Base-by-base conservation (phyloP, 2,113 vertebrate genomes). In the Callipepla squamata region DNA sequence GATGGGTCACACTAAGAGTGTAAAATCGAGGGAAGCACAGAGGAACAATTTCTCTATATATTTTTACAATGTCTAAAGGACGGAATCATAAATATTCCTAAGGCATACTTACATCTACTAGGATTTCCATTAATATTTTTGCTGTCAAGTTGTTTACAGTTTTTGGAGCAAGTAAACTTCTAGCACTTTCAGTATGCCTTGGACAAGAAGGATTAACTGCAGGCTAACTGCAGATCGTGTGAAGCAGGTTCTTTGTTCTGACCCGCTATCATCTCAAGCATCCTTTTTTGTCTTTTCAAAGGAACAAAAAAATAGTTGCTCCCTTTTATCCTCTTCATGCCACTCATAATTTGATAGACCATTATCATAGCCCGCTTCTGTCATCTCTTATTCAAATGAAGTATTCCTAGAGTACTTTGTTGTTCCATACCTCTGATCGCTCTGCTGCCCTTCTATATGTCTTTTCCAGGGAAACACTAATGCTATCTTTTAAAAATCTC, bases 261-360 rank as follows among this genome's bases (percentile, higher is more conserved):
- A 90, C 86, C 80, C 67, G 83, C 28, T 93, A 34, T 90, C 73
- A 42, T 89, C 65, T 93, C 61, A 38, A 92, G 38, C 51, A 88
- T n/a, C 2, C 0, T 14, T 70, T 92, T 86, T 88, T 78, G 89
- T 90, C 69, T 90, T 90, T 83, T 93, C 65, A 90, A 89, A 86
- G 80, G 80, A 80, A 77, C 30, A 87, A 84, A 48, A 30, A 83
- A 63, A 68, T 42, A 67, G 69, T 67, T 94, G 28, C 69, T 92
- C 51, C 50, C 86, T 93, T 92, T 94, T 87, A 89, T 94, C 91
- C 84, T 81, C 80, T 92, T 92, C 61, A 20, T 80, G 87, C 81
- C 94, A 85, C 82, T 95, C 87, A 74, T 58, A 93, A 93, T 93
- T 90, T 95, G 92, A 90, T 90, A 82, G 75, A 45, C 81, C 55